phyloP scores from a whole-genome alignment of 2,888 invertebrate species.

The Empis livida region DNA sequence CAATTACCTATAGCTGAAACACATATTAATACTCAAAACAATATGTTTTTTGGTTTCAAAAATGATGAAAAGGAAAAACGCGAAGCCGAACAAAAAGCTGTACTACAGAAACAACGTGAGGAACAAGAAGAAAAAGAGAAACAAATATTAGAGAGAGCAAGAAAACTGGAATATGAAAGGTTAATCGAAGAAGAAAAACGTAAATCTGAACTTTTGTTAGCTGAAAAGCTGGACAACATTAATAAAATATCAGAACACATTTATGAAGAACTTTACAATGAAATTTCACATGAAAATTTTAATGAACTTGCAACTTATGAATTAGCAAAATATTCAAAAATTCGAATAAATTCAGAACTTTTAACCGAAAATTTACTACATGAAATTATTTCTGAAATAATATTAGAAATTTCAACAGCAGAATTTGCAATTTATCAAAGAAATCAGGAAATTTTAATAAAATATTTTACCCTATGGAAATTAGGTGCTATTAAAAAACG shows the following conservation, averaged over 20 bases:
- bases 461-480: conserved; percentile 39
- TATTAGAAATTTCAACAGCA: conserved; percentile 26
- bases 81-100: conserved; percentile 16
- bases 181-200: conserved; percentile 6
- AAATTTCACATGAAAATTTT: conserved; percentile 15
- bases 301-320: conserved; percentile 18
- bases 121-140: conserved; percentile 13
- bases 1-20: too few relatives aligned
- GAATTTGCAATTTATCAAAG: conserved; percentile 26
- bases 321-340: conserved; percentile 18
- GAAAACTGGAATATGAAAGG: conserved; percentile 11
- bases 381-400: conserved; percentile 22
- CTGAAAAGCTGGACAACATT: too few relatives aligned
- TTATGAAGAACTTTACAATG: conserved; percentile 8
- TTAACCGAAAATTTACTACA: conserved; percentile 12
- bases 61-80: conserved; percentile 10
- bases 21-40: too few relatives aligned
- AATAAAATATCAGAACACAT: conserved; percentile 2
- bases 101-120: conserved; percentile 17
- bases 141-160: conserved; percentile 9
- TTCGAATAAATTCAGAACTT: conserved; percentile 9
- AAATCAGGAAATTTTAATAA: conserved; percentile 27
- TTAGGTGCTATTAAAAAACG: conserved; percentile 29
- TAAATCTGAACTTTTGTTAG: conserved; percentile 1
- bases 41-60: too few relatives aligned